These are phyloP conservation scores for Rhincodon typus DNA, from an alignment of 2,797 vertebrate genomes.

Conservation along the genomic window DNA sequence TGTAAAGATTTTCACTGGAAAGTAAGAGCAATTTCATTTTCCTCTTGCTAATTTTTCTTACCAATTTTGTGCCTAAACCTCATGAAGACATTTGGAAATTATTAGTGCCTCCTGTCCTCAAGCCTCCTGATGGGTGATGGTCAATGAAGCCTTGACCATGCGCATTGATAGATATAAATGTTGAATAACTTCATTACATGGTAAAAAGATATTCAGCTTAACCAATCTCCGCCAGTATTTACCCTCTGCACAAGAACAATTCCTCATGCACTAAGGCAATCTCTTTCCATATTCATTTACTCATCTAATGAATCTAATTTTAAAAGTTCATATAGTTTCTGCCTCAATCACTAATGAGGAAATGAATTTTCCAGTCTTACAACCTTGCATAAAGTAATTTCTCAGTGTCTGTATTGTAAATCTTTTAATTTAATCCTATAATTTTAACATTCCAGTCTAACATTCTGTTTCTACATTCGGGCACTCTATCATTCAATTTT, in stretches of 20 bases:
- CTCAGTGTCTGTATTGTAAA: background rate
- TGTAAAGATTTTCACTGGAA: conserved; percentile 75
- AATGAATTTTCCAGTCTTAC: background rate
- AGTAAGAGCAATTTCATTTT: background rate
- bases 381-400: background rate
- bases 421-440: background rate
- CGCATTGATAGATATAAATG: background rate
- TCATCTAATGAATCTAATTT: background rate
- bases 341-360: background rate
- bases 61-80: background rate
- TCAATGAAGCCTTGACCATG: background rate
- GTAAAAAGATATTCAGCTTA: background rate
- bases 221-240: background rate
- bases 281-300: background rate
- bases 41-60: background rate
- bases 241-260: background rate
- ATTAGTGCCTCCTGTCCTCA: background rate
- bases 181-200: background rate
- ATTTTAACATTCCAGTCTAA: background rate
- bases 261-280: background rate
- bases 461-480: background rate
- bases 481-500: background rate
- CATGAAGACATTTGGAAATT: background rate
- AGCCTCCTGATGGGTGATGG: background rate
- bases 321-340: background rate